Evolutionary conservation across 1,140 invertebrate genomes (phyloP), one percentile per base, ranked within the genome.

Genomic region (Drosophila funebris): DNA sequence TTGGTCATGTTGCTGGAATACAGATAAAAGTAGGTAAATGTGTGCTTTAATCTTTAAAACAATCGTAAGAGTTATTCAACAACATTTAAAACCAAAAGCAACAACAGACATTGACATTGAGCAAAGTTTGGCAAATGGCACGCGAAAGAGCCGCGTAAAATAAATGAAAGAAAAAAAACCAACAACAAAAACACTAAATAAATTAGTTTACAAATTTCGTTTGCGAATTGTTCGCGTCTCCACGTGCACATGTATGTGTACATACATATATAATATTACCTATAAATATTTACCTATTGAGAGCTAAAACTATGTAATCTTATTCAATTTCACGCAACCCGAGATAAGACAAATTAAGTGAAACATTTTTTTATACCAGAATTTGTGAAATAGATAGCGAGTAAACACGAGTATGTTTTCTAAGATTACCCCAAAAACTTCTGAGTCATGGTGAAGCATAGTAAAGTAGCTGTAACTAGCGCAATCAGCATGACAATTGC

Each of bases 81-180:
- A 37, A 22, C 27, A 60, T 20, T 5, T 22, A 29, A 22, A 52
- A 56, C 5, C 22, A 71, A 60, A 46, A 69, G 37, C 36, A 14
- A 33, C 57, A 33, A 64, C 3, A 75, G 78, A 73, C 78, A 85
- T 85, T 85, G 82, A 87, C 82, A 87, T 87, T 85, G 82, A 75
- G 56, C 58, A 63, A 75, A 75, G 33, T 75, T 81, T 76, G 70
- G 62, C 77, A 85, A 85, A 71, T 39, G 64, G 50, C 83, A 82
- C 70, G 82, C 68, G 58, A 81, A 75, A 48, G 50, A 58, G 33
- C 20, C 14, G 69, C 18, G 39, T n/a, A 48, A 57, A 57, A 41
- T 14, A 63, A 39, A 16, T n/a, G 13, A 7, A 62, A 61, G 27
- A 61, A 62, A 31, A 33, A 43, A 24, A 67, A 31, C n/a, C n/a